Base-by-base conservation (phyloP, 2,797 vertebrate genomes). In the Poliocrania exsul region DNA sequence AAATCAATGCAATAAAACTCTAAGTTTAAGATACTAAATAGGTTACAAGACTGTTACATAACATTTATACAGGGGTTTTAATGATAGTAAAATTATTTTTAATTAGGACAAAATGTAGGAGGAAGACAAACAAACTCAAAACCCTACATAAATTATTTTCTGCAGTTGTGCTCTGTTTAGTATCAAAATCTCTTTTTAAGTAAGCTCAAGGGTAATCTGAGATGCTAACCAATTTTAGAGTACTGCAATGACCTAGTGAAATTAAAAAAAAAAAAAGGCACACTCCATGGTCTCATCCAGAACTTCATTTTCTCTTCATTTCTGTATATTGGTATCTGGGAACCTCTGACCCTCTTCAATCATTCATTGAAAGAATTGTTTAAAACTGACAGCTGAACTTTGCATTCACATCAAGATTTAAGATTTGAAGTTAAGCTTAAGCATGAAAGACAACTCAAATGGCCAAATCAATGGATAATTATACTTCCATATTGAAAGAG, bases 41-140 rank as follows among this genome's bases (percentile, higher is more conserved):
- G 25, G 77, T 81, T 94, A 61, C 25, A 79, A 85, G 33, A 81
- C 79, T 3, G 16, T 75, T 94, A 70, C 28, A 3, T 66, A 81
- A 83, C 18, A 67, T 86, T 87, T 83, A 57, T 42, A 31, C 3
- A 2, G 44, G 5, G 4, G 0, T 33, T 81, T 81, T 75, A 84
- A 50, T 26, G 24, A 74, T 26, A 86, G 46, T 20, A 88, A 82
- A 94, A 81, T 88, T 74, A 65, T 57, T 89, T 86, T 88, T 91
- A 82, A 95, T 92, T 94, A 88, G 61, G 58, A 53, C 13, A 74
- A 93, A 94, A 78, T 23, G 50, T 88, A 92, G 86, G 74, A 94
- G 81, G 38, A 93, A 75, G 33, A 65, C 37, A 56, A 86, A 78
- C 33, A 46, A 53, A 91, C 46, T 65, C 51, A 74, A 93, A 88